Percentiles rank a stretch among this genome's conserved stretches.
Evolutionary conservation across 2,797 vertebrate species (phyloP).

Genomic region (Chaunax sp.): DNA sequence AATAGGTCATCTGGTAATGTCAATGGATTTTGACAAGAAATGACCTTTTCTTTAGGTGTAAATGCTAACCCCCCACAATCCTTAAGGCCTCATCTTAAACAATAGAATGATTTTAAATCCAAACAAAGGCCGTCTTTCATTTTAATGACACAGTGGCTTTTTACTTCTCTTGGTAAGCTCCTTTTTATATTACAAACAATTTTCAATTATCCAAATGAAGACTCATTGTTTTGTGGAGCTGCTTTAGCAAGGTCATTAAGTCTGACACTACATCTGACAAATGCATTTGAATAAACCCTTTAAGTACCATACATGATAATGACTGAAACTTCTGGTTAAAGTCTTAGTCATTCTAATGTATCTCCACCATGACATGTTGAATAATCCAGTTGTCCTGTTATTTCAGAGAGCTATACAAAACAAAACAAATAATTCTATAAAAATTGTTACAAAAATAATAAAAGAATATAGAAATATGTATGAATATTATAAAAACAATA

Average conservation of each 20-base stretch:
- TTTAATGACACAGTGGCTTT: conserved; percentile 66
- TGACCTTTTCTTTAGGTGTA: conserved; percentile 43
- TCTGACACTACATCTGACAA: conserved; percentile 38
- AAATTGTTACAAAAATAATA: too few species aligned
- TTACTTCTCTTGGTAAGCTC: conserved; percentile 51
- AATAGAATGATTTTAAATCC: conserved; percentile 70
- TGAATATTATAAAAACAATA: too few species aligned
- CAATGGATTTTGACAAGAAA: conserved; percentile 32
- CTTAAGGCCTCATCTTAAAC: conserved; percentile 53
- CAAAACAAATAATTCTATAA: too few species aligned
- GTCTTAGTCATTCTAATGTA: conserved; percentile 2
- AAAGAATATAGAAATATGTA: too few species aligned
- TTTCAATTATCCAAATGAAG: conserved; percentile 36
- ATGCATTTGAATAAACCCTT: conserved; percentile 33
- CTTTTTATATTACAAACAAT: conserved; percentile 50
- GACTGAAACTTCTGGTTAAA: not conserved
- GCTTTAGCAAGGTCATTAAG: conserved; percentile 18
- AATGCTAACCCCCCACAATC: conserved; percentile 47
- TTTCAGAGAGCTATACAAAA: not conserved
- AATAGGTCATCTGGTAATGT: conserved; percentile 39
- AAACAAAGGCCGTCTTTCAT: conserved; percentile 69
- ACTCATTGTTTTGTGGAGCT: conserved; percentile 22
- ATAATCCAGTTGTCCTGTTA: not conserved
- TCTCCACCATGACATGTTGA: not conserved
- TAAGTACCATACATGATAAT: not conserved